phyloP scores from a whole-genome alignment of 1,140 invertebrate genomes.

The Cyclina sinensis region DNA sequence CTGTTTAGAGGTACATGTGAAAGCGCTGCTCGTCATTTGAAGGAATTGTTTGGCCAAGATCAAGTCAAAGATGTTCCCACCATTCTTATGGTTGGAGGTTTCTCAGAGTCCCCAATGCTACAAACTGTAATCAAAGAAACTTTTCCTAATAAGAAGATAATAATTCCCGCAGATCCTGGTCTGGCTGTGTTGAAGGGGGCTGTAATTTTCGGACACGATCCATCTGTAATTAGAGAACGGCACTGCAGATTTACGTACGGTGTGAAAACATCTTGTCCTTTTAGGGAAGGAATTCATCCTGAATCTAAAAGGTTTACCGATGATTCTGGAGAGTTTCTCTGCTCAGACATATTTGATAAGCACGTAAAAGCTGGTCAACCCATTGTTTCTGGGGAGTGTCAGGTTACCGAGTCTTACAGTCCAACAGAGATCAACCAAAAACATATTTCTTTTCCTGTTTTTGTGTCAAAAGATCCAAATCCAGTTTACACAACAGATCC shows the following conservation, averaged over 20 bases:
- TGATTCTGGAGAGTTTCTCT: neutral
- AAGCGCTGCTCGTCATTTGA: neutral
- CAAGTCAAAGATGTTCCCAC: slow-evolving; percentile 2
- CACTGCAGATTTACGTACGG: slow-evolving; percentile 46
- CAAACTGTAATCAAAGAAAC: neutral
- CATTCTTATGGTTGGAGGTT: slow-evolving; percentile 58
- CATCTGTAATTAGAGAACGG: neutral
- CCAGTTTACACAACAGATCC: neutral
- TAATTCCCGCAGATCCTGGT: slow-evolving; percentile 39
- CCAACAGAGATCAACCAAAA: neutral
- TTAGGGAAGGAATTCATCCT: slow-evolving; percentile 14
- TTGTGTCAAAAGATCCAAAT: neutral
- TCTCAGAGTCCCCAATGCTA: slow-evolving; percentile 48
- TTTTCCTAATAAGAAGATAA: neutral
- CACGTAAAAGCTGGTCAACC: slow-evolving; percentile 16
- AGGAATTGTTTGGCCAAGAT: neutral
- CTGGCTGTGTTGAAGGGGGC: slow-evolving; percentile 47
- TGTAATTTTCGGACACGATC: slow-evolving; percentile 39
- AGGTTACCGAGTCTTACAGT: neutral
- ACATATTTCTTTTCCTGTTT: slow-evolving; percentile 13
- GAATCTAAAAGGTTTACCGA: neutral
- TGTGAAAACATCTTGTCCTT: neutral
- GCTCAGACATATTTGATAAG: slow-evolving; percentile 28
- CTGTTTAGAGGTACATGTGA: slow-evolving; percentile 15
- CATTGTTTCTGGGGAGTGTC: neutral